A percentile compares a stretch with the other conserved stretches of the same genome.
Evolutionary conservation across 2,113 vertebrate species (phyloP).

Genomic region (Otolemur garnettii): DNA sequence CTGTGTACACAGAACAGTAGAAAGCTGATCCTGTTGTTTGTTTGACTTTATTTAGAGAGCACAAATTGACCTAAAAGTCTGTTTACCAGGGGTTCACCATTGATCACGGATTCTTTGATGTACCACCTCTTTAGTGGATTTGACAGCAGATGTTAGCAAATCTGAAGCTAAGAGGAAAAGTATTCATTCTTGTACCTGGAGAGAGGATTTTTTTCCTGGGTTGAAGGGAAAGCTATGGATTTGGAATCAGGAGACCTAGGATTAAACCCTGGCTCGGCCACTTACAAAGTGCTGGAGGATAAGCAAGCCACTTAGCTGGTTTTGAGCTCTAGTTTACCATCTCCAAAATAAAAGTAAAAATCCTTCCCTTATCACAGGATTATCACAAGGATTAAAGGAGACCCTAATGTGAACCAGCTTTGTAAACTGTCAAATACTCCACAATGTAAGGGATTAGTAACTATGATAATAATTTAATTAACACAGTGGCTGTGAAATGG

Average conservation of each 20-base stretch:
- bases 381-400: conserved; percentile 4
- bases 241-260: not conserved
- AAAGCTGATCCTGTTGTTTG: conserved; percentile 43
- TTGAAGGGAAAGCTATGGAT: not conserved
- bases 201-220: not conserved
- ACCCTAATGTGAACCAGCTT: not conserved
- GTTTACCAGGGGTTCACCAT: conserved; percentile 48
- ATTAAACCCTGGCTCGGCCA: not conserved
- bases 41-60: conserved; percentile 61
- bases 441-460: not conserved
- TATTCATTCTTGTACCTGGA: not conserved
- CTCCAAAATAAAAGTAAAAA: conserved; percentile 16
- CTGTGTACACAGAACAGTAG: not conserved
- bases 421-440: not conserved
- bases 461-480: conserved; percentile 29
- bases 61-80: conserved; percentile 67
- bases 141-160: conserved; percentile 28
- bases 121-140: not conserved
- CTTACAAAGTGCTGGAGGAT: not conserved
- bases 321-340: not conserved
- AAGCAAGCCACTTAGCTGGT: not conserved
- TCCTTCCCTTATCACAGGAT: not conserved
- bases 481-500: not conserved
- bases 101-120: conserved; percentile 34
- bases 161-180: conserved; percentile 46